phyloP scores from a whole-genome alignment of 2,113 vertebrate genomes.

The Azemiops feae region DNA sequence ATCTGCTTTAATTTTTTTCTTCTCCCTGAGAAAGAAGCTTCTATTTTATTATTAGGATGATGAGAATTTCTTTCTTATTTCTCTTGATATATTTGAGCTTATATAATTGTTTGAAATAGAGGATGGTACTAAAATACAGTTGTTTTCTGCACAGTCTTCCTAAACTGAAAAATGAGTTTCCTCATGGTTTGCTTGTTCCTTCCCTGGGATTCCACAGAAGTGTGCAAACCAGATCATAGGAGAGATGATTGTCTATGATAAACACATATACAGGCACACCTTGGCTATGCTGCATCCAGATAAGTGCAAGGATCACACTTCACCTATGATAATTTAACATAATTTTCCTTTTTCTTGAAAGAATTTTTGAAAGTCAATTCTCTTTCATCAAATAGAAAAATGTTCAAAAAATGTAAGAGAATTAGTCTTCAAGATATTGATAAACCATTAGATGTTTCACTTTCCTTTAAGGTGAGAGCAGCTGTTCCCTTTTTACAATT shows the following conservation, averaged over 20 bases:
- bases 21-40: neutral
- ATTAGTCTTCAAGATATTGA: neutral
- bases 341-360: neutral
- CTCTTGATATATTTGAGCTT: neutral
- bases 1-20: neutral
- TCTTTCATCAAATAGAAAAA: neutral
- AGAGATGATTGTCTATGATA: neutral
- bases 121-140: neutral
- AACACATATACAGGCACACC: neutral
- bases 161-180: neutral
- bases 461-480: neutral
- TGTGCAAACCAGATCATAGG: neutral
- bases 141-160: neutral
- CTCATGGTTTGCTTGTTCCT: neutral
- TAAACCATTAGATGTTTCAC: neutral
- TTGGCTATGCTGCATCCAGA: neutral
- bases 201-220: neutral
- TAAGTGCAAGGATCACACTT: neutral
- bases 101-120: neutral
- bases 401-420: neutral
- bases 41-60: neutral
- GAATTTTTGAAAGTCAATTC: neutral
- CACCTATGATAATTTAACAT: neutral
- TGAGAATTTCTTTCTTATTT: neutral
- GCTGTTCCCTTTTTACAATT: neutral